Percentiles rank a stretch among this genome's conserved stretches.
Evolutionary conservation across 2,888 invertebrate species (phyloP).

Genomic region (Acheta domesticus): DNA sequence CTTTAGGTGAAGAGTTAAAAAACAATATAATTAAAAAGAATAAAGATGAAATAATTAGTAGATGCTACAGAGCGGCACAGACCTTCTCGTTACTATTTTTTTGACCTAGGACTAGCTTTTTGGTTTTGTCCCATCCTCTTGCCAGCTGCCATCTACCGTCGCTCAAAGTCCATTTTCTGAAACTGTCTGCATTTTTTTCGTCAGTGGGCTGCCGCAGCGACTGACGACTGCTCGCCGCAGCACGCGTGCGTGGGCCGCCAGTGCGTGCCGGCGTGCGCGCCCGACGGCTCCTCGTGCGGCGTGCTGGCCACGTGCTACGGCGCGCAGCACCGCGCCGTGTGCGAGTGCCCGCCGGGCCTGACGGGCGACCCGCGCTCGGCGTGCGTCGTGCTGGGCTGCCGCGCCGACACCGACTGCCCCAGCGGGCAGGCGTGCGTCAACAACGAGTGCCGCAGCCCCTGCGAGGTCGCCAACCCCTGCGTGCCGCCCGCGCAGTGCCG

Average conservation of each 20-base stretch:
- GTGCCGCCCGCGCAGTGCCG: constrained; percentile 70
- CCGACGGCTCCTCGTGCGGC: constrained; percentile 69
- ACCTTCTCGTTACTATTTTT: no score
- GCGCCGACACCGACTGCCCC: constrained; percentile 76
- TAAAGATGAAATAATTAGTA: no score
- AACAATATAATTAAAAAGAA: no score
- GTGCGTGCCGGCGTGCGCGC: constrained; percentile 76
- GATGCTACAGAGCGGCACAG: no score
- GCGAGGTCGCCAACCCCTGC: constrained; percentile 64
- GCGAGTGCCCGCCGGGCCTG: constrained; percentile 77
- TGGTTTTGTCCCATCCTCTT: no score
- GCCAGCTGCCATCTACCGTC: no score
- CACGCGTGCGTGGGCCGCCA: constrained; percentile 80
- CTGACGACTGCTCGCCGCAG: constrained; percentile 73
- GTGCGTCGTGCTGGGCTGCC: constrained; percentile 78
- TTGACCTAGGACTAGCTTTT: no score
- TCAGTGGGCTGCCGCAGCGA: constrained; percentile 66
- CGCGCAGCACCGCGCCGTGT: constrained; percentile 74
- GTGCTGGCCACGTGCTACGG: constrained; percentile 75
- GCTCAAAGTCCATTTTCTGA: no score
- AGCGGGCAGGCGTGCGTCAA: constrained; percentile 77
- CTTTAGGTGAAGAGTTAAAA: no score
- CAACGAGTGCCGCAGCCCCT: constrained; percentile 73
- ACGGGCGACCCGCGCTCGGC: constrained; percentile 75
- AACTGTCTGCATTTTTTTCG: constrained; percentile 28